Conservation (phyloP, 1,140 invertebrate species). For the Ephestia elutella region DNA sequence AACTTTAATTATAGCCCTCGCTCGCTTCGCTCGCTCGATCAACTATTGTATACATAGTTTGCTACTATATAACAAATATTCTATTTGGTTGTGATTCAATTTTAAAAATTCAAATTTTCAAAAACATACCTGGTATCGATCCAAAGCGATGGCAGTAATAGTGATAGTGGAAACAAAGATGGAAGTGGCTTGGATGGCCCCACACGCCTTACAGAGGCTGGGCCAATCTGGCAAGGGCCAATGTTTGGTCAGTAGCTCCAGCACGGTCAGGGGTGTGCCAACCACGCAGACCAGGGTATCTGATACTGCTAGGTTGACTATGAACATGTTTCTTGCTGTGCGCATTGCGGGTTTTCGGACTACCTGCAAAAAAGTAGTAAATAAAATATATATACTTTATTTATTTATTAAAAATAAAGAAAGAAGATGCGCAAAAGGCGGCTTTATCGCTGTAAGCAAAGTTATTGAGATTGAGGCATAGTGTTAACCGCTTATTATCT, state of each 20-base stretch:
- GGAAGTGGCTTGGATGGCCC: constrained; percentile 87
- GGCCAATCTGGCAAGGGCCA: constrained; percentile 81
- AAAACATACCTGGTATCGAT: constrained; percentile 80
- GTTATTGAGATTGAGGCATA: too few species aligned
- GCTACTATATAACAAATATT: too few species aligned
- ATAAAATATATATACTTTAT: not conserved
- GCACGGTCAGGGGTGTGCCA: constrained; percentile 89
- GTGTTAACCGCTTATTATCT: too few species aligned
- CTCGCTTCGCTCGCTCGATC: too few species aligned
- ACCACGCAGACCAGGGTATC: constrained; percentile 89
- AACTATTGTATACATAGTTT: too few species aligned
- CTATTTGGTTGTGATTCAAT: too few species aligned
- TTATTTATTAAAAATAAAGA: too few species aligned
- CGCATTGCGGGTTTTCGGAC: constrained; percentile 87
- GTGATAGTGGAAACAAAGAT: constrained; percentile 93
- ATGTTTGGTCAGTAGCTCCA: constrained; percentile 85
- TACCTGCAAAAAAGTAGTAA: constrained; percentile 58
- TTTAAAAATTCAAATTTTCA: not conserved
- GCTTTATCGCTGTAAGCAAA: too few species aligned
- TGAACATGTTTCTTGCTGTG: constrained; percentile 91
- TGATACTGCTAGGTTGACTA: constrained; percentile 91
- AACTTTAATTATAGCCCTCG: too few species aligned
- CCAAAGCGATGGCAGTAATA: constrained; percentile 91
- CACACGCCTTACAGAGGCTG: constrained; percentile 86
- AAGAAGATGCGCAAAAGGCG: too few species aligned